Conservation (phyloP, 2,888 invertebrate species). For the Orthosia cruda region DNA sequence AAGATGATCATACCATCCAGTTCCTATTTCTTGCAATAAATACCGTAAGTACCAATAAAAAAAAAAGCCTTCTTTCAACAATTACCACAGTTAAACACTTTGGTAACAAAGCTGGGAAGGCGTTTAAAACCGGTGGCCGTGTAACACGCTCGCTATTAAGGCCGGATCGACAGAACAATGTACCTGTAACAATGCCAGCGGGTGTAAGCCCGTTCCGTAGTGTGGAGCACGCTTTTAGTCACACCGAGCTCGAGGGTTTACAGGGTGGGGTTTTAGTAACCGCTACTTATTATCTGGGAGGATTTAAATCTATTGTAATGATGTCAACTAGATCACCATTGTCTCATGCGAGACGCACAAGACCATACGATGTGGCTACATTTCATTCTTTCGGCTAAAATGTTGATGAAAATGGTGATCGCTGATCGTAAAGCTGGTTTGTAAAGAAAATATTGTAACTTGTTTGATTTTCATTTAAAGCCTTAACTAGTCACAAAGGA, state of each 20-base stretch:
- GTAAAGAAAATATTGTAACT: no score
- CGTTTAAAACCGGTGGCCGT: constrained; percentile 58
- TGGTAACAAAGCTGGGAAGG: constrained; percentile 38
- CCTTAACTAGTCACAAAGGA: no score
- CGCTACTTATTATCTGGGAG: background rate
- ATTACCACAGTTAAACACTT: constrained; percentile 24
- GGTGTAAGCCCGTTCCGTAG: constrained; percentile 74
- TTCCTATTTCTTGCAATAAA: background rate
- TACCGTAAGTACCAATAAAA: constrained; percentile 9
- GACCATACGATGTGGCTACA: no score
- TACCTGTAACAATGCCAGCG: constrained; percentile 69
- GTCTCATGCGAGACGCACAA: no score
- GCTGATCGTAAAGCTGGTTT: no score
- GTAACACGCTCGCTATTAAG: constrained; percentile 67
- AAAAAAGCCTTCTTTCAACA: constrained; percentile 11
- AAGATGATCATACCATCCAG: background rate
- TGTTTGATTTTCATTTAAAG: no score
- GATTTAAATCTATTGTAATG: background rate
- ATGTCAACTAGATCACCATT: no score
- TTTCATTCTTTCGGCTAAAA: no score
- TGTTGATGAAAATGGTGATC: no score
- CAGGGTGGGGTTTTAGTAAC: constrained; percentile 34
- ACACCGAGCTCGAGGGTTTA: constrained; percentile 35
- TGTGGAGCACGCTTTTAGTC: constrained; percentile 78
- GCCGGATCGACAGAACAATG: constrained; percentile 77